phyloP scores from a whole-genome alignment of 2,797 vertebrate species.

The Glyptemys insculpta region DNA sequence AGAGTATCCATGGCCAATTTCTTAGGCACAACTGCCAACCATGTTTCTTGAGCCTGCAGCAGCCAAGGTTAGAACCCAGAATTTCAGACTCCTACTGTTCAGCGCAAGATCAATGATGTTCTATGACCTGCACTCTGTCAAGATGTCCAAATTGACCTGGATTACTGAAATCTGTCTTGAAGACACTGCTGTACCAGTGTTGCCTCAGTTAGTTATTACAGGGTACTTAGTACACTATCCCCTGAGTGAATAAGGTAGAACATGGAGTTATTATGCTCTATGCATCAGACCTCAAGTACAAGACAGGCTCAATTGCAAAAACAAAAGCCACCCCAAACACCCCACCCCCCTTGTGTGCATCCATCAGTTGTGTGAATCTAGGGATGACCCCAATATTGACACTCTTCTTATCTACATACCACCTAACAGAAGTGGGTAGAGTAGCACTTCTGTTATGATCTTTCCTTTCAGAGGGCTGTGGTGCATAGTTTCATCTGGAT shows the following conservation, averaged over 20 bases:
- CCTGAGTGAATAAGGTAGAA: not conserved
- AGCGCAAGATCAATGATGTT: not conserved
- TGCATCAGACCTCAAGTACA: not conserved
- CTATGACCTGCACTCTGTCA: not conserved
- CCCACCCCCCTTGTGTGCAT: not conserved
- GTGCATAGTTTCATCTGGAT: not conserved
- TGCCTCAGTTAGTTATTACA: not conserved
- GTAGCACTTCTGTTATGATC: not conserved
- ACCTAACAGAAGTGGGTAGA: no score
- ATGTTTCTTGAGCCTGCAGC: not conserved
- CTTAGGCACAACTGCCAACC: not conserved
- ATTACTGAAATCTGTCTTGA: not conserved
- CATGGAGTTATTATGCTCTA: not conserved
- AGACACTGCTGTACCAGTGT: not conserved
- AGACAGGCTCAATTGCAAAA: not conserved
- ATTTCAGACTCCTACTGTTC: slow-evolving; percentile 14
- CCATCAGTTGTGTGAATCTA: not conserved
- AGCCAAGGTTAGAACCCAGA: not conserved
- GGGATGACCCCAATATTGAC: not conserved
- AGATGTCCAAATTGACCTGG: not conserved
- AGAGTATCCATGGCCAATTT: not conserved
- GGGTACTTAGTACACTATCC: not conserved
- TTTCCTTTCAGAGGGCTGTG: not conserved
- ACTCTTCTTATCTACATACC: not conserved
- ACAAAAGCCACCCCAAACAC: not conserved